Evolutionary conservation across 2,113 vertebrate species (phyloP).

Genomic region (Periophthalmodon schlosseri): DNA sequence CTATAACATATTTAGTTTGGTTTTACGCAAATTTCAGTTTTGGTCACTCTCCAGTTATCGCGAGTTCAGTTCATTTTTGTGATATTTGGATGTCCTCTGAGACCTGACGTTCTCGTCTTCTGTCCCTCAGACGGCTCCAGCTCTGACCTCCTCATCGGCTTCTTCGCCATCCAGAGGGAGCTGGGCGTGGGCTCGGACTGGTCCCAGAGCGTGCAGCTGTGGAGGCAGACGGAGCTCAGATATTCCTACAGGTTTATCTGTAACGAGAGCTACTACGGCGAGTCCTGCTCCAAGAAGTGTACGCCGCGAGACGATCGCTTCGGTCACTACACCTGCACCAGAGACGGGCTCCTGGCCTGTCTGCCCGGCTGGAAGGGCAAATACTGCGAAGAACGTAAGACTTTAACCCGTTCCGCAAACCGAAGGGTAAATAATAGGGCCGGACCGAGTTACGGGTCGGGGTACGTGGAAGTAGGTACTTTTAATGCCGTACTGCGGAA

Average conservation of each 20-base stretch:
- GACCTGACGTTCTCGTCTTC: neutral
- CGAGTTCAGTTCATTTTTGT: too few relatives aligned
- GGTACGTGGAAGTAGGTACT: too few relatives aligned
- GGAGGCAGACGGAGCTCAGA: slow-evolving; percentile 79
- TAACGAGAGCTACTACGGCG: slow-evolving; percentile 96
- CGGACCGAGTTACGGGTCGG: too few relatives aligned
- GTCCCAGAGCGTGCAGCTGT: slow-evolving; percentile 80
- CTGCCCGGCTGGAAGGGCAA: slow-evolving; percentile 92
- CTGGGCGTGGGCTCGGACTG: slow-evolving; percentile 88
- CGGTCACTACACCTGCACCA: slow-evolving; percentile 92
- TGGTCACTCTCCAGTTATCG: too few relatives aligned
- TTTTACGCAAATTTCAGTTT: too few relatives aligned
- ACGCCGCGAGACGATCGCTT: slow-evolving; percentile 91
- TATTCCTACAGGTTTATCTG: slow-evolving; percentile 97
- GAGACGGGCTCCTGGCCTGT: slow-evolving; percentile 87
- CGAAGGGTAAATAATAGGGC: too few relatives aligned
- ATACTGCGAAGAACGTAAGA: slow-evolving; percentile 96
- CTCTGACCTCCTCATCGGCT: slow-evolving; percentile 83
- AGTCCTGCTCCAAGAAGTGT: slow-evolving; percentile 94
- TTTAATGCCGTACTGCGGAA: too few relatives aligned
- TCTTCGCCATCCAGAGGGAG: slow-evolving; percentile 87
- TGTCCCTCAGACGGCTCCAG: slow-evolving; percentile 68
- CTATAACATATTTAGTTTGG: too few relatives aligned
- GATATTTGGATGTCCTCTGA: too few relatives aligned
- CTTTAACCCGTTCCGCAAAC: too few relatives aligned